A percentile compares a stretch with the other conserved stretches of the same genome.
These are phyloP conservation scores for Euleptes europaea DNA, from an alignment of 2,113 vertebrate genomes.

Conservation along the genomic window DNA sequence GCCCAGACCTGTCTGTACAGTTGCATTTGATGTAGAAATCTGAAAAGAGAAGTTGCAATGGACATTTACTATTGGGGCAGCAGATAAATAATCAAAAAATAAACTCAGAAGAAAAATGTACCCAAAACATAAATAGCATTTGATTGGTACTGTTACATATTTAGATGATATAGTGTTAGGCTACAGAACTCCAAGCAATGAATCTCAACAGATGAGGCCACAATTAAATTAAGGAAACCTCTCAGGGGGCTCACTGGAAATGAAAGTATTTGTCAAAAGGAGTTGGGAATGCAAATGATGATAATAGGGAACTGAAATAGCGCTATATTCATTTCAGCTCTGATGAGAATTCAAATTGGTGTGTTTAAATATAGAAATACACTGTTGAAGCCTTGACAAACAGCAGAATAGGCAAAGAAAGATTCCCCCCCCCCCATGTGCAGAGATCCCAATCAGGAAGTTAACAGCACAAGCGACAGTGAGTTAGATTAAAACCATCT, in stretches of 20 bases:
- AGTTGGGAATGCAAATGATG: conserved; percentile 1
- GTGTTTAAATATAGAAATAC: not conserved
- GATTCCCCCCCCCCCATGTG: not conserved
- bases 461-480: not conserved
- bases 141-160: not conserved
- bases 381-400: not conserved
- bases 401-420: not conserved
- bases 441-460: conserved; percentile 18
- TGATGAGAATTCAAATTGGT: not conserved
- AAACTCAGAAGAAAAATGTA: not conserved
- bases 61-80: not conserved
- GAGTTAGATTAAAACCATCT: conserved; percentile 17
- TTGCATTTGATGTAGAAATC: not conserved
- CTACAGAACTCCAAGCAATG: not conserved
- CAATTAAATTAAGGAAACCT: conserved; percentile 7
- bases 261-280: not conserved
- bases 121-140: not conserved
- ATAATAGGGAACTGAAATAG: not conserved
- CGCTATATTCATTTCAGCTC: not conserved
- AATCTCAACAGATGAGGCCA: not conserved
- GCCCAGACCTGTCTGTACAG: not conserved
- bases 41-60: not conserved
- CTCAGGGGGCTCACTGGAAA: not conserved
- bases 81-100: not conserved
- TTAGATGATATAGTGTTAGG: not conserved